Conservation (phyloP, 1,140 invertebrate genomes). For the Papilio aristodemus region DNA sequence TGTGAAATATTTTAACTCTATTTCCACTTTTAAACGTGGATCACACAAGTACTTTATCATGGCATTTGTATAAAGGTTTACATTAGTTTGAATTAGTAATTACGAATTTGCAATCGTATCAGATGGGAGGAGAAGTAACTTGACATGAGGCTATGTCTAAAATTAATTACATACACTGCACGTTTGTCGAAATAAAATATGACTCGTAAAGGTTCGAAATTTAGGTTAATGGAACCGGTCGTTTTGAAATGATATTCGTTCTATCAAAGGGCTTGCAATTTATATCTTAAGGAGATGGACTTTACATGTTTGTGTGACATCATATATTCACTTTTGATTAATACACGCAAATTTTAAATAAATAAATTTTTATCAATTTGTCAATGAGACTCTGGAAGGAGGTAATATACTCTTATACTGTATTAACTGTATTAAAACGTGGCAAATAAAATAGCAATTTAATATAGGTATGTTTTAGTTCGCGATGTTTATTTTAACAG, state of each 20-base stretch:
- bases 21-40: not conserved
- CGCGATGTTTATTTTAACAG: no score
- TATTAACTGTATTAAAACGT: no score
- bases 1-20: not conserved
- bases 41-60: not conserved
- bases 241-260: constrained; percentile 17
- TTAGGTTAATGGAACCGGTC: constrained; percentile 10
- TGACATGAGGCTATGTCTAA: not conserved
- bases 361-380: not conserved
- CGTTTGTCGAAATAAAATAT: constrained; percentile 10
- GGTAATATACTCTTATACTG: no score
- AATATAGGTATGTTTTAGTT: no score
- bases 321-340: not conserved
- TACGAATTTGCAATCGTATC: constrained; percentile 6
- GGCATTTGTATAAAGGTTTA: not conserved
- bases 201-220: constrained; percentile 14
- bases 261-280: constrained; percentile 16
- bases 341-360: not conserved
- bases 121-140: not conserved
- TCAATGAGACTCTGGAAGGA: no score
- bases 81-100: constrained; percentile 3
- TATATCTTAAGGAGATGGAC: not conserved
- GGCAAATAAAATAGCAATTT: no score
- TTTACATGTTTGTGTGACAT: not conserved
- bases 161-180: constrained; percentile 7